These are phyloP conservation scores for Plectropomus leopardus DNA, from an alignment of 2,113 vertebrate genomes.

Conservation along the genomic window DNA sequence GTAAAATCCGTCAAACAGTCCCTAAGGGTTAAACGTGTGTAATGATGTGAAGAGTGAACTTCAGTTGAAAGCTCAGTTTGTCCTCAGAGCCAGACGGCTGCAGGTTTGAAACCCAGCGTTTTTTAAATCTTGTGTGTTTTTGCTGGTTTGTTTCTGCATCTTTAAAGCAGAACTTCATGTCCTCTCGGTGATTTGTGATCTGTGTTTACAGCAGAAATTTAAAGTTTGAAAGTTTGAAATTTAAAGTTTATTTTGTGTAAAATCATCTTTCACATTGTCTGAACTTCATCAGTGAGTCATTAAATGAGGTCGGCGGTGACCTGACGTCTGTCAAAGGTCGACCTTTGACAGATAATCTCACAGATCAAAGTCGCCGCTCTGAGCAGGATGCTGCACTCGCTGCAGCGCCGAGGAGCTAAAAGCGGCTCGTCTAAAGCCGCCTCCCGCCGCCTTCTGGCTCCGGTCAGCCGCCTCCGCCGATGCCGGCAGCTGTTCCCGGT, in stretches of 20 bases:
- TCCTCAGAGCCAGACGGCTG: neutral
- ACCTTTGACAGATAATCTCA: slow-evolving; percentile 24
- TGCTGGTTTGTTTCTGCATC: too few species aligned
- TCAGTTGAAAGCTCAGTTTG: too few species aligned
- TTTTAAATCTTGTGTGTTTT: too few species aligned
- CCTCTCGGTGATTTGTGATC: too few species aligned
- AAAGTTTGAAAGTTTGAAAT: too few species aligned
- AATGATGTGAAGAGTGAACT: too few species aligned
- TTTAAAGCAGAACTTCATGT: too few species aligned
- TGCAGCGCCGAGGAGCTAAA: slow-evolving; percentile 51
- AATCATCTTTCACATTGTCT: neutral
- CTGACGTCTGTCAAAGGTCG: neutral
- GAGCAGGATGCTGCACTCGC: slow-evolving; percentile 33
- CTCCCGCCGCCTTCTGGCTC: slow-evolving; percentile 58
- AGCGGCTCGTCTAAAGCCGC: slow-evolving; percentile 46
- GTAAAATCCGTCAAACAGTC: too few species aligned
- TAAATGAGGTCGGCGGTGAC: neutral
- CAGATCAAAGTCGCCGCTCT: slow-evolving; percentile 37
- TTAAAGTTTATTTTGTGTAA: neutral
- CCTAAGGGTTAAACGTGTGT: too few species aligned
- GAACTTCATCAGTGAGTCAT: neutral
- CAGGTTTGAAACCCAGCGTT: neutral
- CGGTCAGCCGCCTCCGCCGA: slow-evolving; percentile 53
- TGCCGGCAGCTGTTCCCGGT: slow-evolving; percentile 70
- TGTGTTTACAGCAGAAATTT: neutral